Evolutionary conservation across 2,797 vertebrate genomes (phyloP).

Genomic region (Arvicola amphibius): DNA sequence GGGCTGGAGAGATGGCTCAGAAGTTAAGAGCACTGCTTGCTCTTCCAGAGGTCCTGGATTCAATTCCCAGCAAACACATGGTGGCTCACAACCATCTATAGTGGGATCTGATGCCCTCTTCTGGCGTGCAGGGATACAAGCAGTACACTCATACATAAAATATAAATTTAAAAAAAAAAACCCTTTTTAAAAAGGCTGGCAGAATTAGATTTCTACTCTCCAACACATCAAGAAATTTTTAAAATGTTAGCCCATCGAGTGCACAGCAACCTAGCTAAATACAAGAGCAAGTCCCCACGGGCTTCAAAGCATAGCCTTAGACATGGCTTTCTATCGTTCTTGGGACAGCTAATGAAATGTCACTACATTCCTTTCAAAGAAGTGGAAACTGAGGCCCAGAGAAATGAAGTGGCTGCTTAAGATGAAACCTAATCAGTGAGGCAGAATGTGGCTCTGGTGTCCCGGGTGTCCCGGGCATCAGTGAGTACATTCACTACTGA

Average conservation of each 20-base stretch:
- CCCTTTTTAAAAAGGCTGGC: background rate
- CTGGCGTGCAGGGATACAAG: background rate
- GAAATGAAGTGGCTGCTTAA: constrained; percentile 17
- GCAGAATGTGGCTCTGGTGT: background rate
- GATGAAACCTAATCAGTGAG: background rate
- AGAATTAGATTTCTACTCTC: constrained; percentile 49
- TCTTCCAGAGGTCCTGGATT: background rate
- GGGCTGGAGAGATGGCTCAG: background rate
- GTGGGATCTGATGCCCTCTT: background rate
- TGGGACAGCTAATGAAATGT: background rate
- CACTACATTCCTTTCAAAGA: background rate
- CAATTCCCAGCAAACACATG: background rate
- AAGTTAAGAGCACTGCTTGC: background rate
- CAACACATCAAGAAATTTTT: background rate
- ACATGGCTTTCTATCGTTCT: background rate
- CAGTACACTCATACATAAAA: background rate
- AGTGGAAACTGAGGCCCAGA: background rate
- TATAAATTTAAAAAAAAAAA: background rate
- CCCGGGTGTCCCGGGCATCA: background rate
- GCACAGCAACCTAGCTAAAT: background rate
- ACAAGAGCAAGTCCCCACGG: background rate
- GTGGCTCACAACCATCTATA: background rate
- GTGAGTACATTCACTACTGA: background rate
- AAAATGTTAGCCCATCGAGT: background rate
- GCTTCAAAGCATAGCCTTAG: background rate